Percentiles rank a stretch among this genome's conserved stretches.
These are phyloP conservation scores for Enteromius radiatus DNA, from an alignment of 2,797 vertebrate species.

Conservation along the genomic window DNA sequence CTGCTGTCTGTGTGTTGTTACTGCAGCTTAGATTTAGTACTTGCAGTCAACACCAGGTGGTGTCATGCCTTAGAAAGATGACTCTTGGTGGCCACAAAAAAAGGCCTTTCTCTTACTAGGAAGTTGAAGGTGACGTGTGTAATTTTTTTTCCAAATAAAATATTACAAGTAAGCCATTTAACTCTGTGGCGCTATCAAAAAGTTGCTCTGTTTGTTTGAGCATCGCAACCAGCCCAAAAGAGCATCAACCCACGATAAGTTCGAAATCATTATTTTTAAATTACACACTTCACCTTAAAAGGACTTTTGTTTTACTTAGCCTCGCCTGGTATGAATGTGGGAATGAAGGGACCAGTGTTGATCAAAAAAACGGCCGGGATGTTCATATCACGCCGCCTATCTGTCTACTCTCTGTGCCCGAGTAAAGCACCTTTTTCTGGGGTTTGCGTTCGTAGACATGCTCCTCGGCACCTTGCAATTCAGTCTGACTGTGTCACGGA, in stretches of 20 bases:
- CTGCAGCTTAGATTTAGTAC: conserved; percentile 52
- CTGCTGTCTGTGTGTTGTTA: conserved; percentile 50
- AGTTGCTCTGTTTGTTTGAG: conserved; percentile 49
- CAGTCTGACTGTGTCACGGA: conserved; percentile 44
- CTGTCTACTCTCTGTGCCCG: conserved; percentile 39
- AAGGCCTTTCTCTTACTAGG: not conserved
- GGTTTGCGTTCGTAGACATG: conserved; percentile 23
- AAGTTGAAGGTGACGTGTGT: conserved; percentile 32
- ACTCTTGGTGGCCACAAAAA: not conserved
- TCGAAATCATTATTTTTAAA: conserved; percentile 8
- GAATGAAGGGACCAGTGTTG: conserved; percentile 58
- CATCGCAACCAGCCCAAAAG: conserved; percentile 4
- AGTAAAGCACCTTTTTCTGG: conserved; percentile 59
- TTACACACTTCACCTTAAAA: conserved; percentile 20
- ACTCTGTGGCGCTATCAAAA: conserved; percentile 13
- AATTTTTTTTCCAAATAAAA: conserved; percentile 5
- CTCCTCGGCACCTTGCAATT: conserved; percentile 54
- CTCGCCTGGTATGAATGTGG: conserved; percentile 36
- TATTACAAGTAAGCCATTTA: not conserved
- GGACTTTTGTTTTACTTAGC: not conserved
- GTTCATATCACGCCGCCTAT: conserved; percentile 44
- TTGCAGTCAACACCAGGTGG: conserved; percentile 50
- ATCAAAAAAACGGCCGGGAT: conserved; percentile 30
- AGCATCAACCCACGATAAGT: not conserved
- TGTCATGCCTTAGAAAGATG: conserved; percentile 30